Evolutionary conservation across 1,140 invertebrate genomes (phyloP).

Genomic region (Palaemon carinicauda): DNA sequence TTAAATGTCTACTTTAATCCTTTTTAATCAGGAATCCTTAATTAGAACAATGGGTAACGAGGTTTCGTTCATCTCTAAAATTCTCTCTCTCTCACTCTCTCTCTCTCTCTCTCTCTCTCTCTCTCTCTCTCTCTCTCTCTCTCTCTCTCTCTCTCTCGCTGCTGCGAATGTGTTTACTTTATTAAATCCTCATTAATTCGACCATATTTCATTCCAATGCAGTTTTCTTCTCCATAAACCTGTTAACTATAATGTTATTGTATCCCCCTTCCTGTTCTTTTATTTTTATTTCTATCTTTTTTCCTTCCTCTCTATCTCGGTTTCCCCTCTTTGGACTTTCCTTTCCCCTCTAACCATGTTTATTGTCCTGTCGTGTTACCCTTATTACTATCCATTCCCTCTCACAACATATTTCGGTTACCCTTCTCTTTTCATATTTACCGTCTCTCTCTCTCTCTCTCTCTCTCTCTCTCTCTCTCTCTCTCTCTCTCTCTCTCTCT

Average conservation of each 20-base stretch:
- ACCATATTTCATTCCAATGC: background rate
- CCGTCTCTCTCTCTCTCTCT: background rate
- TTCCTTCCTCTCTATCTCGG: background rate
- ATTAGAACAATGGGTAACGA: background rate
- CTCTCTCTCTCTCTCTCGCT: background rate
- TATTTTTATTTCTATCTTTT: background rate
- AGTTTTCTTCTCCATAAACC: background rate
- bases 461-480: background rate
- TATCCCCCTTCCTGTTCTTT: background rate
- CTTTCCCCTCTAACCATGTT: background rate
- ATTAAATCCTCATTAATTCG: background rate
- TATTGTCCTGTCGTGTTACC: background rate
- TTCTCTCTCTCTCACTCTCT: no score
- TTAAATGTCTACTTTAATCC: no score
- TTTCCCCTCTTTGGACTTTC: background rate
- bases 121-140: constrained; percentile 23
- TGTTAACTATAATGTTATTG: background rate
- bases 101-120: constrained; percentile 7
- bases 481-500: background rate
- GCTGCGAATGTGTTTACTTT: background rate
- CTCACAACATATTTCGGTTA: background rate
- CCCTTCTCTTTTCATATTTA: background rate
- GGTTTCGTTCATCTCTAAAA: background rate
- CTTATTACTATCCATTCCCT: background rate
- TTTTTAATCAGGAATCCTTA: background rate